Evolutionary conservation across 1,140 invertebrate species (phyloP).

Genomic region (Colletes latitarsis): DNA sequence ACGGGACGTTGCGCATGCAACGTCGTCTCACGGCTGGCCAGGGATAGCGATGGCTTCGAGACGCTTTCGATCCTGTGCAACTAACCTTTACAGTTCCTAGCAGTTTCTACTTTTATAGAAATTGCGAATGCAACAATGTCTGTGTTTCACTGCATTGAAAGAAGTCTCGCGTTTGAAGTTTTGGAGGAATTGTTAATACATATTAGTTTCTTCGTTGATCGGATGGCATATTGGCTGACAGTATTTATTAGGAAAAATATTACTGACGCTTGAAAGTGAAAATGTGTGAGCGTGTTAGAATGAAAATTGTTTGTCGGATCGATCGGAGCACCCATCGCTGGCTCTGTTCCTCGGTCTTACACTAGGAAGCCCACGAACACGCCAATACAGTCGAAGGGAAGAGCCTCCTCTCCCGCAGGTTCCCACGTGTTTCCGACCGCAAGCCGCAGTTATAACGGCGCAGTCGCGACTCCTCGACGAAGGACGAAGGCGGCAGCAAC

Average conservation of each 20-base stretch:
- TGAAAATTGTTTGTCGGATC: neutral
- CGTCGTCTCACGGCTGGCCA: constrained; percentile 37
- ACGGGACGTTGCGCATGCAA: constrained; percentile 68
- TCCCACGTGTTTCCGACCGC: constrained; percentile 76
- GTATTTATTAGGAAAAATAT: no score
- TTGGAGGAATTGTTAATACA: no score
- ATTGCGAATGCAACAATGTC: no score
- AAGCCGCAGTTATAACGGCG: constrained; percentile 71
- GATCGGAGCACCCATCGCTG: neutral
- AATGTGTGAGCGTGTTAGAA: no score
- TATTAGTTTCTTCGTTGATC: no score
- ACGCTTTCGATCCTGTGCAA: neutral
- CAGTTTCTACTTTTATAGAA: no score
- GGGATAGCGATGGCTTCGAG: constrained; percentile 24
- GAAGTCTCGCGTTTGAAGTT: no score
- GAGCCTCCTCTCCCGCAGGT: constrained; percentile 66
- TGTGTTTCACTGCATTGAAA: no score
- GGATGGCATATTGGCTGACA: no score
- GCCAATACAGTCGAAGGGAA: constrained; percentile 48
- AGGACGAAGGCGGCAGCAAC: constrained; percentile 47
- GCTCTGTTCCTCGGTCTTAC: constrained; percentile 8
- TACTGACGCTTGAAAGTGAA: no score
- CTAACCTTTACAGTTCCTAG: neutral
- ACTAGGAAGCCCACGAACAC: constrained; percentile 28
- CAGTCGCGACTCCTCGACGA: constrained; percentile 67